Base-by-base conservation (phyloP, 1,140 invertebrate species). In the Drosophila jambulina region DNA sequence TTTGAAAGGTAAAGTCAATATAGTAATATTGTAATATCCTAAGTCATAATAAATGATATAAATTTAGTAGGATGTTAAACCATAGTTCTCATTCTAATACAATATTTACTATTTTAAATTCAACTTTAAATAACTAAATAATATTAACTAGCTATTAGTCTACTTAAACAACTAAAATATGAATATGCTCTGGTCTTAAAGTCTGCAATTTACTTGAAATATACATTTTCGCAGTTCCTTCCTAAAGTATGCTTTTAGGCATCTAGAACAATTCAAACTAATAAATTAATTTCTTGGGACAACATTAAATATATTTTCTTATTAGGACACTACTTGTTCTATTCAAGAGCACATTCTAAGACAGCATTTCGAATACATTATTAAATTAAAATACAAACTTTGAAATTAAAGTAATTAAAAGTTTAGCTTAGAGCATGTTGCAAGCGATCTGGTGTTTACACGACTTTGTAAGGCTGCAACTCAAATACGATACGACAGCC, bases 391-490 rank as follows among this genome's bases (percentile, higher is more conserved):
- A 7, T 2, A 15, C 8, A 34, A 34, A 12, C 12, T 34, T 36
- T 17, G 3, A 9, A 5, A 17, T 23, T 5, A 0, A 23, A 17
- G 4, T 36, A 19, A 21, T 36, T 21, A 36, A 36, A 1, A 36
- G 29, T 21, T 5, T 0, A 2, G 7, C 15, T 17, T 54, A 8
- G 2, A 56, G 19, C 38, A 19, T 70, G 64, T 70, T 70, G 36
- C 29, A 36, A 23, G 25, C 64, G 64, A 69, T 70, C 62, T 27
- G 0, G 12, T 12, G 48, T 21, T 38, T 27, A n/a, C 4, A 32
- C 43, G 13, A 23, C 45, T 17, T 15, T 46, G 21, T 46, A 17
- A 46, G 48, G 27, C 27, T 36, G 15, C 51, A 54, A 54, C 51
- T 4, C 2, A 17, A 54, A 54, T 17, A 36, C 51, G 19, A 54